Base-by-base conservation (phyloP, 2,113 vertebrate genomes). In the Chelonoidis abingdonii region DNA sequence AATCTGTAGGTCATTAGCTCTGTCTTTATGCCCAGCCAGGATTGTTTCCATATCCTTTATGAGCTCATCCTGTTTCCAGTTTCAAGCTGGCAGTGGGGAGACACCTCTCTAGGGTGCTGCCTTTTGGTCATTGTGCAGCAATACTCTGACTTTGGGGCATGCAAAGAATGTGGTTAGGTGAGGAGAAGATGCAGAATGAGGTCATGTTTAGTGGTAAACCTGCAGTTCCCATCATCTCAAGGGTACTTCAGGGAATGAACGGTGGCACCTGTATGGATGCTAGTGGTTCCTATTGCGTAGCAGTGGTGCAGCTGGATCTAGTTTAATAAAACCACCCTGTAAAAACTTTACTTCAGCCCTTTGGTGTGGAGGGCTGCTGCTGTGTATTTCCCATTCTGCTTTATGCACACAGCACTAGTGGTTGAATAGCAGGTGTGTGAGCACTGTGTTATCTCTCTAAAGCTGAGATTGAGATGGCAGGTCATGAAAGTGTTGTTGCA, bases 371-470 rank as follows among this genome's bases (percentile, higher is more conserved):
- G 65, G n/a, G 41, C 44, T 83, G 83, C 62, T 90, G 80, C 41
- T 92, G 86, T 44, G 78, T n/a, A 57, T 85, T 95, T 95, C n/a
- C 85, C 83, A 27, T 76, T 93, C 44, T 0, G 0, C 84, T 82
- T 6, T 1, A 2, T 87, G 86, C 44, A 0, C 44, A 0, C 0
- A 1, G 47, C 1, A 2, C 57, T 62, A 85, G 84, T 88, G 83
- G 59, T 54, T 44, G 87, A 84, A 72, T 86, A 93, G 80, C 93
- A 96, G 90, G 72, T 92, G 86, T 89, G 90, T 53, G 87, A 62
- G 80, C 11, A 14, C 65, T 1, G 5, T 69, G 4, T 72, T 75
- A 49, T 81, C 85, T 86, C 95, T 86, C 62, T 17, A 72, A 44
- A 44, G 93, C 86, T 0, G 0, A 83, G 56, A 17, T 8, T 47